phyloP scores from a whole-genome alignment of 2,797 vertebrate species.

The Erpetoichthys calabaricus region DNA sequence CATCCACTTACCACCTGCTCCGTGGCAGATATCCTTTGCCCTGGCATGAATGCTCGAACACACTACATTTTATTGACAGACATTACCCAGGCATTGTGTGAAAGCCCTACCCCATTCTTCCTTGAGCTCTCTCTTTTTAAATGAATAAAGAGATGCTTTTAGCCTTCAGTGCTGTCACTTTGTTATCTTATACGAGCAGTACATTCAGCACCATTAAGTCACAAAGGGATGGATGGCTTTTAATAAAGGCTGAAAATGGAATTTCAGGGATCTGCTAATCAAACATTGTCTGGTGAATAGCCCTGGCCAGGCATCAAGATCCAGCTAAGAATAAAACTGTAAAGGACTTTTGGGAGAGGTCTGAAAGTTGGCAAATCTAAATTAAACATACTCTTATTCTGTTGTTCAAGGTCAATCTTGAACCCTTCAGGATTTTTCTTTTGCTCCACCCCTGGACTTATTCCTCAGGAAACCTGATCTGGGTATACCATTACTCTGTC shows the following conservation, averaged over 20 bases:
- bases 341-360: constrained; percentile 26
- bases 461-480: too few species aligned
- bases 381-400: constrained; percentile 11
- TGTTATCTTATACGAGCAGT: not conserved
- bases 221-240: constrained; percentile 17
- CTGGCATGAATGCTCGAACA: too few species aligned
- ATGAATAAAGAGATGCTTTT: not conserved
- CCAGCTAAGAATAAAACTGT: constrained; percentile 15
- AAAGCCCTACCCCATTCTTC: not conserved
- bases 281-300: constrained; percentile 14
- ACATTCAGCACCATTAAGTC: constrained; percentile 5
- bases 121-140: not conserved
- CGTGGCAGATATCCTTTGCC: too few species aligned
- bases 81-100: not conserved
- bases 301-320: constrained; percentile 4
- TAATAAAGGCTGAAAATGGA: constrained; percentile 18
- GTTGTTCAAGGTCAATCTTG: too few species aligned
- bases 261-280: constrained; percentile 24
- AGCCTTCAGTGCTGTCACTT: not conserved
- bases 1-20: too few species aligned
- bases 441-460: too few species aligned
- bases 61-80: not conserved
- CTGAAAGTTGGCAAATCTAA: constrained; percentile 20
- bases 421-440: too few species aligned
- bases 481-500: too few species aligned